Evolutionary conservation across 2,888 invertebrate genomes (phyloP), one percentile per base, ranked within the genome.

Genomic region (Hesperia comma): DNA sequence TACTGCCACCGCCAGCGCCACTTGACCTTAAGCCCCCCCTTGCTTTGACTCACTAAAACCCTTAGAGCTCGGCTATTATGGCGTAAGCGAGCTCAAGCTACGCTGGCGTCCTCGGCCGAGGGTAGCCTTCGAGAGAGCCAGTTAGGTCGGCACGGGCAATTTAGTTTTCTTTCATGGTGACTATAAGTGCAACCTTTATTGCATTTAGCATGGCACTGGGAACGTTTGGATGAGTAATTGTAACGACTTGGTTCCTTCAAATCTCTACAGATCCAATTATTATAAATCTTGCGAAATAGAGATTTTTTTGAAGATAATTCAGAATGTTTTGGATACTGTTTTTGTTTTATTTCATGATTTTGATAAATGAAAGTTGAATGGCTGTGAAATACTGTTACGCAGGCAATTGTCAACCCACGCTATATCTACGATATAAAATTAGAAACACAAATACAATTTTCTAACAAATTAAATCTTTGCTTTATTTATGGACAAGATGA

Each of bases 91-190:
- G 79, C 32, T 72, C 75, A 66, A 58, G 55, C 19, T 74, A 71
- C 6, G 57, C 61, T 76, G 77, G 78, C 56, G 66, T 69, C 41
- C 69, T 68, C 64, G 74, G 72, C 76, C 76, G 73, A 74, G 74
- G 76, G 75, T 76, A 75, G 78, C 76, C 77, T 75, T 73, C 76
- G 74, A 80, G 81, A 81, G 83, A 82, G 86, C 84, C 84, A 85
- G 86, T 82, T 83, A 87, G 88, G 88, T 85, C 87, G 87, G 83
- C 82, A 85, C 89, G 89, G 89, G 84, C 85, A 86, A 90, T 90
- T 90, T 90, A 86, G 86, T 86, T 86, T 86, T 88, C 88, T 87
- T 88, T 86, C 87, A 87, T 82, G 83, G 85, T 78, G 81, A 78
- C 81, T 83, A 83, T 84, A 84, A 84, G 83, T 79, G 80, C 82